Percentiles rank a stretch among this genome's conserved stretches.
phyloP scores from a whole-genome alignment of 2,797 vertebrate species.

The Phoebastria nigripes region DNA sequence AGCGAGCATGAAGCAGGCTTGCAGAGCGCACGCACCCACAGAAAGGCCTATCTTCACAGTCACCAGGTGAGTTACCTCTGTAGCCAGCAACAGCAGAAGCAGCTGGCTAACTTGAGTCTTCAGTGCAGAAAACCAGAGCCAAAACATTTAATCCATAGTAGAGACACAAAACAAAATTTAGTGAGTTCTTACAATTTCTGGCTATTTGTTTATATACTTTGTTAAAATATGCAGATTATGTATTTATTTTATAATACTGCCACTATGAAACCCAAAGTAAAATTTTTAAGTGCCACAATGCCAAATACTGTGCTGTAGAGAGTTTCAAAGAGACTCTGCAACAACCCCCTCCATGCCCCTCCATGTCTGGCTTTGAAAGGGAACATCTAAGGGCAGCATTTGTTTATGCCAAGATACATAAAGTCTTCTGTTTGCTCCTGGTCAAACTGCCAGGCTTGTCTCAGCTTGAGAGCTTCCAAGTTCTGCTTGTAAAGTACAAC shows the following conservation, averaged over 20 bases:
- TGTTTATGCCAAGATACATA: constrained; percentile 54
- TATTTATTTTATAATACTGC: not conserved
- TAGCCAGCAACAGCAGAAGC: not conserved
- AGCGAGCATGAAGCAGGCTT: not conserved
- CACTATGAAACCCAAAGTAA: not conserved
- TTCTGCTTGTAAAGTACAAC: not conserved
- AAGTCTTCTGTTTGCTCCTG: constrained; percentile 40
- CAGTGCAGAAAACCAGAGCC: not conserved
- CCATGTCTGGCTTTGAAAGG: not conserved
- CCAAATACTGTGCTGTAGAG: not conserved
- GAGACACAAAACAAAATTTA: not conserved
- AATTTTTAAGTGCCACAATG: not conserved
- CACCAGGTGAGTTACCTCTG: not conserved
- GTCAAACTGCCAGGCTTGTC: constrained; percentile 40
- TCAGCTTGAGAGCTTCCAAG: constrained; percentile 21
- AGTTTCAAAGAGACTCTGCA: not conserved
- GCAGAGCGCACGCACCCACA: fast-evolving
- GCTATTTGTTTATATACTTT: not conserved
- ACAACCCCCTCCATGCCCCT: not conserved
- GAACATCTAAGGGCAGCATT: constrained; percentile 32
- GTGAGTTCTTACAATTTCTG: not conserved
- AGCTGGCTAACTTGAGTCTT: not conserved
- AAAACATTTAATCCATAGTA: not conserved
- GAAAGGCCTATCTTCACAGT: not conserved
- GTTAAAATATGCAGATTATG: not conserved